Percentiles rank a stretch among this genome's conserved stretches.
These are phyloP conservation scores for Mycteria americana DNA, from an alignment of 2,797 vertebrate genomes.

Conservation along the genomic window DNA sequence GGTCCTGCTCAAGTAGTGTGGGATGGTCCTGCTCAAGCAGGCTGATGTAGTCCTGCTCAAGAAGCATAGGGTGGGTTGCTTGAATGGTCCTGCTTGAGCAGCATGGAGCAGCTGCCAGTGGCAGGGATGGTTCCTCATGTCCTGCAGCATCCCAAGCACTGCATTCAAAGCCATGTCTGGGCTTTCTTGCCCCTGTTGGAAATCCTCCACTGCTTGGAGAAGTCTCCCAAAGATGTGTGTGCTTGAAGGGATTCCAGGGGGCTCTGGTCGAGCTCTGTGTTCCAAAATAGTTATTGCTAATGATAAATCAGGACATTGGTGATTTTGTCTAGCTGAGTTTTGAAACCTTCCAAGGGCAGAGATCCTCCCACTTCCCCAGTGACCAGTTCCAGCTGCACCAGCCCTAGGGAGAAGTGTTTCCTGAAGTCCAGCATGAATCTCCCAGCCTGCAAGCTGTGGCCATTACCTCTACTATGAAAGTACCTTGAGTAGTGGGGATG, in stretches of 20 bases:
- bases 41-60: neutral
- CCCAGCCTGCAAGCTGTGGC: neutral
- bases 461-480: neutral
- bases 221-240: neutral
- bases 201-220: neutral
- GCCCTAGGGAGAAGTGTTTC: neutral
- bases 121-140: neutral
- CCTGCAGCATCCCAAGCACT: neutral
- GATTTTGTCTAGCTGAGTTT: neutral
- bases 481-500: neutral
- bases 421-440: neutral
- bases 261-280: neutral
- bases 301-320: neutral
- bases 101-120: neutral
- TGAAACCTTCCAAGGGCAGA: neutral
- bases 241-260: neutral
- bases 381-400: neutral
- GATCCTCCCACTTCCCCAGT: neutral
- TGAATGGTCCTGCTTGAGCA: neutral
- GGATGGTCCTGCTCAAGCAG: neutral
- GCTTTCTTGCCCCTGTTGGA: neutral
- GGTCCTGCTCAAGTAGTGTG: neutral
- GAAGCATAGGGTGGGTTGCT: neutral
- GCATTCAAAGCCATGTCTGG: neutral
- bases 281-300: conserved; percentile 23